Percentiles rank a stretch among this genome's conserved stretches.
Conservation (phyloP, 2,888 invertebrate species). For the Cosmia trapezina region DNA sequence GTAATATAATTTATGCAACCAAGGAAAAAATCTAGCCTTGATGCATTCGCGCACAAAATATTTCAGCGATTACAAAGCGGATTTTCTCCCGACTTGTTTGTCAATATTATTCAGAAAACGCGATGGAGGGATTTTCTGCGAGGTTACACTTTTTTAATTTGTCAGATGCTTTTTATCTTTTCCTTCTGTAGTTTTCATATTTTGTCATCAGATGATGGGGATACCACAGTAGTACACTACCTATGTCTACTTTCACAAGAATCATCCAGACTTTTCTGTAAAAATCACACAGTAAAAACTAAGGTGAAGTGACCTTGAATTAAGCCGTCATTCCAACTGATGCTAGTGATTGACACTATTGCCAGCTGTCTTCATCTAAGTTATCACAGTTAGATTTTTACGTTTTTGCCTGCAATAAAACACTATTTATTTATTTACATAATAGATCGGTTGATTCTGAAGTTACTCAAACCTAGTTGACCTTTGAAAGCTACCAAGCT, state of each 20-base stretch:
- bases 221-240: too few relatives aligned
- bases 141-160: constrained; percentile 41
- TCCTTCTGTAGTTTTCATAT: constrained; percentile 11
- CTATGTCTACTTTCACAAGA: neutral
- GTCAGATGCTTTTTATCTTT: constrained; percentile 34
- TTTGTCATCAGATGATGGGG: constrained; percentile 10
- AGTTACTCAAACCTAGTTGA: too few relatives aligned
- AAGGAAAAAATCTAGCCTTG: constrained; percentile 1
- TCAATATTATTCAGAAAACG: constrained; percentile 27
- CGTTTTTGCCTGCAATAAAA: too few relatives aligned
- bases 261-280: neutral
- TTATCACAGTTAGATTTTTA: too few relatives aligned
- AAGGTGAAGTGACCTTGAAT: too few relatives aligned
- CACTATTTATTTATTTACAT: too few relatives aligned
- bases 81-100: constrained; percentile 39
- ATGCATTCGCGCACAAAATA: constrained; percentile 28
- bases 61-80: constrained; percentile 40
- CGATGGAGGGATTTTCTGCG: constrained; percentile 39
- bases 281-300: too few relatives aligned
- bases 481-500: too few relatives aligned
- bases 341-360: neutral
- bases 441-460: too few relatives aligned
- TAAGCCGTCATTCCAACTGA: neutral
- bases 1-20: neutral
- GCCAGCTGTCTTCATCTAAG: neutral